A percentile compares a stretch with the other conserved stretches of the same genome.
Evolutionary conservation across 2,888 invertebrate species (phyloP).

Genomic region (Hylaea fasciaria): DNA sequence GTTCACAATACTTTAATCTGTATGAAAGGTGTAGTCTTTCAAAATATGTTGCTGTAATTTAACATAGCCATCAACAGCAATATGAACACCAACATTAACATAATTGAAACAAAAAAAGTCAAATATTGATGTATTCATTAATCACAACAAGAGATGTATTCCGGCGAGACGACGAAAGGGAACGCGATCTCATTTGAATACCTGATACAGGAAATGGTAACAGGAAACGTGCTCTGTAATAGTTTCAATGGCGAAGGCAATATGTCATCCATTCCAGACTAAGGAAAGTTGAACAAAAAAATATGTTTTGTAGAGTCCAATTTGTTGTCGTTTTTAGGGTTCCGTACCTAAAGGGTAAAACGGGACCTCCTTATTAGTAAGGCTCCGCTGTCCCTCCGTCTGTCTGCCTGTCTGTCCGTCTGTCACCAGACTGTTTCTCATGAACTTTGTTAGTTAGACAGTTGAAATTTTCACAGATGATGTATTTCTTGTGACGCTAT

Average conservation of each 20-base stretch:
- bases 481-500: no score
- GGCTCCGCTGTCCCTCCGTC: no score
- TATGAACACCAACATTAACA: neutral
- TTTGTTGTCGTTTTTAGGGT: no score
- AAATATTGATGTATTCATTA: conserved; percentile 12
- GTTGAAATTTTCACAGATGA: no score
- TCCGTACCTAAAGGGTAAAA: no score
- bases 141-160: conserved; percentile 24
- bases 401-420: no score
- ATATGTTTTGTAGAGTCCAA: no score
- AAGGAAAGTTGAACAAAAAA: neutral
- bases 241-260: conserved; percentile 20
- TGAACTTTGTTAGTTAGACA: no score
- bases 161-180: conserved; percentile 36
- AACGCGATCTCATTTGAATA: conserved; percentile 42
- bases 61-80: neutral
- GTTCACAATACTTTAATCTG: no score
- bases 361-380: no score
- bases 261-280: conserved; percentile 18
- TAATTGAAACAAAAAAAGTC: neutral
- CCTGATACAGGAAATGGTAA: conserved; percentile 36
- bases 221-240: conserved; percentile 27
- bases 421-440: no score
- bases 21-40: no score
- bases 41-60: neutral